These are phyloP conservation scores for Psylliodes chrysocephalus DNA, from an alignment of 2,888 invertebrate species.

Conservation along the genomic window DNA sequence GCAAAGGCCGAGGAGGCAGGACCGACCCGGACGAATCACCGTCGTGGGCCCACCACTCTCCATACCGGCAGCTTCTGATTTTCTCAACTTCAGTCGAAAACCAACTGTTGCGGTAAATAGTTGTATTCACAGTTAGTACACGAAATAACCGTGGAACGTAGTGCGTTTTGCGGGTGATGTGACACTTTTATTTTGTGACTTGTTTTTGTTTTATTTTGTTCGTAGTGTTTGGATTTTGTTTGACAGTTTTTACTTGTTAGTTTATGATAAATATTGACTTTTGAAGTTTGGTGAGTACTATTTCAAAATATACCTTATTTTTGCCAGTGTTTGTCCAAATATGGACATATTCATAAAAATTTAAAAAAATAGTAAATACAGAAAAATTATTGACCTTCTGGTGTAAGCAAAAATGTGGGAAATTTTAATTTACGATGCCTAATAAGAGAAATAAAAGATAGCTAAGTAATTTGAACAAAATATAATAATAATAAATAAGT, in stretches of 20 bases:
- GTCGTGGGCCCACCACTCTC: slow-evolving; percentile 58
- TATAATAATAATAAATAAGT: no score
- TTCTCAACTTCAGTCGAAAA: slow-evolving; percentile 53
- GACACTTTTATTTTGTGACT: slow-evolving; percentile 49
- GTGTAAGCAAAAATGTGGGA: no score
- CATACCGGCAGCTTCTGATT: slow-evolving; percentile 49
- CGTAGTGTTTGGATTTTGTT: slow-evolving; percentile 28
- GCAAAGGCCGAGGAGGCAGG: slow-evolving; percentile 58
- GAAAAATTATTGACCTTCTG: no score
- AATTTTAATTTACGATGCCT: no score
- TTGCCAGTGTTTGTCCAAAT: no score
- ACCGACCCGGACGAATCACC: slow-evolving; percentile 60
- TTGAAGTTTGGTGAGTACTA: no score
- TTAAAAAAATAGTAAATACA: no score
- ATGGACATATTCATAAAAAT: no score
- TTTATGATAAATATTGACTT: slow-evolving; percentile 1
- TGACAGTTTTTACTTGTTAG: slow-evolving; percentile 25
- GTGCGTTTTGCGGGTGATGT: slow-evolving; percentile 49
- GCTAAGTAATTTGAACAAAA: no score
- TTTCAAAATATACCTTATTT: no score
- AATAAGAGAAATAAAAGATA: no score
- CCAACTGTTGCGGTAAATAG: slow-evolving; percentile 48
- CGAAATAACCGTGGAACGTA: slow-evolving; percentile 27
- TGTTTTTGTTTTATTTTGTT: slow-evolving; percentile 42
- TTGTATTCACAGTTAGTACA: slow-evolving; percentile 19